Conservation (phyloP, 2,797 vertebrate species). For the Clamator glandarius region DNA sequence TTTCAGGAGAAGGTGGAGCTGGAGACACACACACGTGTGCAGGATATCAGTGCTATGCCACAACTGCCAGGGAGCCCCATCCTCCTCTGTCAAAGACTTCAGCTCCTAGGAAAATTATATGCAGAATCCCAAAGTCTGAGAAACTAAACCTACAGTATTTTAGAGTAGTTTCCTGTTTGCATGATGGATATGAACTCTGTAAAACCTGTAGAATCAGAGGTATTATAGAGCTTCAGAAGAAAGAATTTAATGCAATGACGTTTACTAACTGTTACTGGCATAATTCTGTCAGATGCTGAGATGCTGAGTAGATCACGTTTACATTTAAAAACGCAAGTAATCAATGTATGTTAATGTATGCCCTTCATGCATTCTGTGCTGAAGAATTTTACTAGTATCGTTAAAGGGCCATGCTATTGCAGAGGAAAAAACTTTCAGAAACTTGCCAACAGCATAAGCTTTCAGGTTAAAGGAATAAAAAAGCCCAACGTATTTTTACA, state of each 20-base stretch:
- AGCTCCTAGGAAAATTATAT: fast-evolving
- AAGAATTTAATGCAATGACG: background rate
- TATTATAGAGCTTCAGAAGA: background rate
- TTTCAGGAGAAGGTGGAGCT: background rate
- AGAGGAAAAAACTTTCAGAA: background rate
- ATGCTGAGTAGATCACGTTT: slow-evolving; percentile 45
- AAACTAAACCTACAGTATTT: background rate
- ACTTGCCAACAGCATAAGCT: background rate
- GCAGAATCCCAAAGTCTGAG: background rate
- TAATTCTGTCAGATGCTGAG: slow-evolving; percentile 51
- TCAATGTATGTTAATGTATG: slow-evolving; percentile 48
- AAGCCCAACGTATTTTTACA: background rate
- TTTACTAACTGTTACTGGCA: background rate
- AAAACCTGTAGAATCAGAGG: slow-evolving; percentile 7
- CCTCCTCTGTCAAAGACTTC: background rate
- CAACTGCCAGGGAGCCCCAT: background rate
- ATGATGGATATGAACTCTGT: background rate
- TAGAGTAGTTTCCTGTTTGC: background rate
- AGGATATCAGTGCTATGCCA: background rate
- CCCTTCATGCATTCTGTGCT: background rate
- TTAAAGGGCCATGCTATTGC: background rate
- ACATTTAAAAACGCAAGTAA: slow-evolving; percentile 43
- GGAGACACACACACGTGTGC: fast-evolving
- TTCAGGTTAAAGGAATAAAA: background rate
- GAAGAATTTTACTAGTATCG: background rate